These are phyloP conservation scores for Liparis tanakae DNA, from an alignment of 2,797 vertebrate genomes.

Conservation along the genomic window DNA sequence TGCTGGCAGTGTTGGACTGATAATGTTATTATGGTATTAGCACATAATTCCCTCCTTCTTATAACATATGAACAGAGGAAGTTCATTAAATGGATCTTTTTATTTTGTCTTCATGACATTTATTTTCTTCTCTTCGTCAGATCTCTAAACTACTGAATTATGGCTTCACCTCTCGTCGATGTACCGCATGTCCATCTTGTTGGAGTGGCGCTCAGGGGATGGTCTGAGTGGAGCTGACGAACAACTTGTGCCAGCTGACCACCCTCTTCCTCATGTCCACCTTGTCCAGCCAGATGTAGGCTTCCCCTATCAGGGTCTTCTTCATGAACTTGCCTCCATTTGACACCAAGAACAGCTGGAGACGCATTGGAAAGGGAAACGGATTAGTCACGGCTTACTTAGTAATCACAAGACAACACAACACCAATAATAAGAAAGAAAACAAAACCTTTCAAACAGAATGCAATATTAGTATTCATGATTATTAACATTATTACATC, in stretches of 20 bases:
- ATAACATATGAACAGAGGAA: conserved; percentile 36
- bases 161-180: conserved; percentile 34
- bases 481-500: not conserved
- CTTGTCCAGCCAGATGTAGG: conserved; percentile 98
- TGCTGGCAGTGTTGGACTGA: conserved; percentile 76
- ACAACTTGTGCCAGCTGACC: conserved; percentile 98
- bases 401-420: not conserved
- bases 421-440: not conserved
- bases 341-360: conserved; percentile 94
- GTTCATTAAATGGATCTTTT: conserved; percentile 34
- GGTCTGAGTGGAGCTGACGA: conserved; percentile 90
- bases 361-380: conserved; percentile 17
- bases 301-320: conserved; percentile 98
- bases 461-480: not conserved
- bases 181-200: not conserved
- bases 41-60: conserved; percentile 35
- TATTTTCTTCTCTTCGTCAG: conserved; percentile 3
- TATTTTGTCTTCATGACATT: not conserved
- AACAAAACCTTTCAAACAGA: conserved; percentile 8
- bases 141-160: conserved; percentile 19
- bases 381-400: conserved; percentile 2
- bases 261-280: conserved; percentile 98
- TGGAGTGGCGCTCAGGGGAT: conserved; percentile 80
- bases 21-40: conserved; percentile 65
- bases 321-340: conserved; percentile 99